Conservation (phyloP, 2,797 vertebrate genomes). For the Tolypeutes matacus region DNA sequence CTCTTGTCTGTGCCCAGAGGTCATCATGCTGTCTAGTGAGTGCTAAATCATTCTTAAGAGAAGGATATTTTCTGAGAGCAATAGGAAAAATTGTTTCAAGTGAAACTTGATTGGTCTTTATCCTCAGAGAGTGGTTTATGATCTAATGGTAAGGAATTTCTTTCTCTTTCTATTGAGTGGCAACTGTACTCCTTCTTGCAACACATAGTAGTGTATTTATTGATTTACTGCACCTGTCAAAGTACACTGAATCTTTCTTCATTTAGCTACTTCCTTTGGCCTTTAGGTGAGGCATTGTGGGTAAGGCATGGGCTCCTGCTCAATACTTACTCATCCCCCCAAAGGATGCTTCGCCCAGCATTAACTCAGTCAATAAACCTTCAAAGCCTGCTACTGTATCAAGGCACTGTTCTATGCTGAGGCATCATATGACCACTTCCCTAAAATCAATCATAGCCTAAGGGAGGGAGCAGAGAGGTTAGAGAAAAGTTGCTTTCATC, state of each 20-base stretch:
- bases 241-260: constrained; percentile 9
- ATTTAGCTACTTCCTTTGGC: constrained; percentile 41
- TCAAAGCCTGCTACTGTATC: not conserved
- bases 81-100: constrained; percentile 8
- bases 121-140: constrained; percentile 22
- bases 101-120: not conserved
- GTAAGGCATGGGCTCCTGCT: not conserved
- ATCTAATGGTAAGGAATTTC: constrained; percentile 5
- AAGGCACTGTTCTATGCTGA: not conserved
- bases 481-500: not conserved
- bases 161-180: constrained; percentile 45
- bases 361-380: constrained; percentile 37
- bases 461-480: not conserved
- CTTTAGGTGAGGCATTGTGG: constrained; percentile 31
- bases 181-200: constrained; percentile 35
- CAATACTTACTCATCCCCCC: constrained; percentile 1
- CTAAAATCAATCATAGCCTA: not conserved
- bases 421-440: not conserved
- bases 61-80: not conserved
- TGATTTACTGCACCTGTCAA: not conserved
- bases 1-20: not conserved
- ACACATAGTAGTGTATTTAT: not conserved
- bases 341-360: not conserved
- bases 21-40: not conserved
- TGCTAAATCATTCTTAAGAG: not conserved